Evolutionary conservation across 2,888 invertebrate genomes (phyloP).

Genomic region (Graphium colonna): DNA sequence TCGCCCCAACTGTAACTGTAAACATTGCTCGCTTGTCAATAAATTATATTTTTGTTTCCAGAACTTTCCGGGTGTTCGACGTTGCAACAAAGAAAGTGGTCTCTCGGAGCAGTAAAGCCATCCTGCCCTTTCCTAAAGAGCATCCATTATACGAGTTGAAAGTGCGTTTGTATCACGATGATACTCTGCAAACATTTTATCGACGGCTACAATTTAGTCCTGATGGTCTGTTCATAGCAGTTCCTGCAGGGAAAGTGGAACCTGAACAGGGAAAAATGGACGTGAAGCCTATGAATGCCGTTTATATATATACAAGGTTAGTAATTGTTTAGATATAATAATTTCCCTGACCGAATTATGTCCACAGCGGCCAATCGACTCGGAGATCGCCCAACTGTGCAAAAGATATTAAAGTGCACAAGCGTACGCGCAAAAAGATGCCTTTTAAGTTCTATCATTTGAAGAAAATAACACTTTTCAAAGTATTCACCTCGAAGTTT

Average conservation of each 20-base stretch:
- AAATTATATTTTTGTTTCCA: too few relatives aligned
- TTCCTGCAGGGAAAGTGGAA: conserved; percentile 93
- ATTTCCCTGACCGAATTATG: too few relatives aligned
- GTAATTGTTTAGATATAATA: too few relatives aligned
- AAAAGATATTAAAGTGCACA: too few relatives aligned
- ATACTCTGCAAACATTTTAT: conserved; percentile 96
- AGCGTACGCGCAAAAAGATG: conserved; percentile 52
- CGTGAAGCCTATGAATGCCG: conserved; percentile 78
- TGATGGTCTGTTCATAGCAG: conserved; percentile 93
- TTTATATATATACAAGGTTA: conserved; percentile 81
- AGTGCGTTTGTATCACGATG: conserved; percentile 91
- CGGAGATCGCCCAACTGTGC: too few relatives aligned
- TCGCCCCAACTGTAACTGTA: too few relatives aligned
- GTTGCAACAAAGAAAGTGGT: conserved; percentile 83
- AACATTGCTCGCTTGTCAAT: too few relatives aligned
- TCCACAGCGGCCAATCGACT: too few relatives aligned
- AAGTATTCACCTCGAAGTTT: too few relatives aligned
- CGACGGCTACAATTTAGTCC: conserved; percentile 94
- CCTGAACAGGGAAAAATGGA: conserved; percentile 80
- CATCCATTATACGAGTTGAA: conserved; percentile 81
- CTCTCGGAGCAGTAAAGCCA: conserved; percentile 83
- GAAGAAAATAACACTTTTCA: too few relatives aligned
- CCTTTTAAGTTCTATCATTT: too few relatives aligned
- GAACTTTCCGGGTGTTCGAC: conserved; percentile 85
- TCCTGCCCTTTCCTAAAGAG: conserved; percentile 73